Conservation (phyloP, 2,113 vertebrate species). For the Illadopsis cleaveri region DNA sequence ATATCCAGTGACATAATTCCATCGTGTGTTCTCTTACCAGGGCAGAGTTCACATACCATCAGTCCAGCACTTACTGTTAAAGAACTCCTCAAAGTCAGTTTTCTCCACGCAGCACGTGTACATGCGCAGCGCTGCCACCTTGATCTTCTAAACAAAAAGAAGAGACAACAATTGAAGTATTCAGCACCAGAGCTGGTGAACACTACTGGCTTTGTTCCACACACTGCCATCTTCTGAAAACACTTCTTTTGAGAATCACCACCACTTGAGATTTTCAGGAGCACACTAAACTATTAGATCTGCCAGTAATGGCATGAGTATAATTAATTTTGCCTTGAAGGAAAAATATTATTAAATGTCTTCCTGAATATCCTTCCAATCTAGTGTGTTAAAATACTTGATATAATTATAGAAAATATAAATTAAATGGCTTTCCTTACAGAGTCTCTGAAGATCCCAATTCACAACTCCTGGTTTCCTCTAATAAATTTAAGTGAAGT, state of each 20-base stretch:
- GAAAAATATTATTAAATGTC: background rate
- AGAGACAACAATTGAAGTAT: slow-evolving; percentile 22
- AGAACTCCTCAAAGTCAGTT: slow-evolving; percentile 95
- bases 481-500: background rate
- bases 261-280: background rate
- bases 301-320: background rate
- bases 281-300: background rate
- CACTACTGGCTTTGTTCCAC: background rate
- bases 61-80: slow-evolving; percentile 85
- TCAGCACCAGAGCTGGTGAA: background rate
- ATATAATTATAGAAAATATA: background rate
- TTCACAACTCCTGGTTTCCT: background rate
- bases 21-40: background rate
- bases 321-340: background rate
- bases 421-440: background rate
- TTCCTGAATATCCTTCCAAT: background rate
- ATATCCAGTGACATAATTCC: background rate
- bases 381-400: background rate
- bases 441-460: background rate
- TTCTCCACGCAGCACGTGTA: slow-evolving; percentile 97
- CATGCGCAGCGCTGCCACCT: slow-evolving; percentile 96
- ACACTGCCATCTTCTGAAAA: background rate
- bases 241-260: background rate
- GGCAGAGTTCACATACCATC: background rate
- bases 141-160: slow-evolving; percentile 87